Conservation (phyloP, 1,140 invertebrate genomes). For the Venturia canescens region DNA sequence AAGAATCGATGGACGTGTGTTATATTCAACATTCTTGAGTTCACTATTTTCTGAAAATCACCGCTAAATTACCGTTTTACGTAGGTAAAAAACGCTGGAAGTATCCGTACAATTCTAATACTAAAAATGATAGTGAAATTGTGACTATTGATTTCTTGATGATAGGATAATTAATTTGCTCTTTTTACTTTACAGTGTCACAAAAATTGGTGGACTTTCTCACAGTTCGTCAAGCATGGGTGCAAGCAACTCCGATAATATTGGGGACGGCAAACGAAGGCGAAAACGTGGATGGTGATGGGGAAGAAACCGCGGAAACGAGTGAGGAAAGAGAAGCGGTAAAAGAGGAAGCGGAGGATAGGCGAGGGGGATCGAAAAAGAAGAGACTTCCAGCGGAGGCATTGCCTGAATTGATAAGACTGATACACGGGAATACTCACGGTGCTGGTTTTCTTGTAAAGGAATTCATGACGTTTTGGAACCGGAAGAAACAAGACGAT, state of each 20-base stretch:
- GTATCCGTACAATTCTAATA: too few species aligned
- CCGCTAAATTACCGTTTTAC: too few species aligned
- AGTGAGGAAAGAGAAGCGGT: constrained; percentile 38
- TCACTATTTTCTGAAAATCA: too few species aligned
- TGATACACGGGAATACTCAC: constrained; percentile 83
- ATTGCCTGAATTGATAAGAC: constrained; percentile 81
- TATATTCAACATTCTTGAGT: too few species aligned
- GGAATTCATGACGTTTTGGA: constrained; percentile 82
- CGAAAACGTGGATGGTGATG: constrained; percentile 51
- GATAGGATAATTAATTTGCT: constrained; percentile 19
- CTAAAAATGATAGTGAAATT: too few species aligned
- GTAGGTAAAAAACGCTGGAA: too few species aligned
- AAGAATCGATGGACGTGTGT: too few species aligned
- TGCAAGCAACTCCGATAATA: constrained; percentile 66
- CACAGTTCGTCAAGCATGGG: constrained; percentile 73
- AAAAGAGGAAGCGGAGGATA: neutral
- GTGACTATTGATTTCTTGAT: too few species aligned
- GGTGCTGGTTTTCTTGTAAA: constrained; percentile 79
- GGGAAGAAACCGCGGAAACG: constrained; percentile 20
- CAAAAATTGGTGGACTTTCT: constrained; percentile 68
- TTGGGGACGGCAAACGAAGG: constrained; percentile 61
- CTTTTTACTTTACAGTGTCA: constrained; percentile 64
- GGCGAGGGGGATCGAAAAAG: constrained; percentile 64
- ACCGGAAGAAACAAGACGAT: constrained; percentile 58
- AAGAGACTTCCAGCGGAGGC: constrained; percentile 79